Evolutionary conservation across 2,113 vertebrate genomes (phyloP), one percentile per base, ranked within the genome.

Genomic region (Ptychochromis oligacanthus): DNA sequence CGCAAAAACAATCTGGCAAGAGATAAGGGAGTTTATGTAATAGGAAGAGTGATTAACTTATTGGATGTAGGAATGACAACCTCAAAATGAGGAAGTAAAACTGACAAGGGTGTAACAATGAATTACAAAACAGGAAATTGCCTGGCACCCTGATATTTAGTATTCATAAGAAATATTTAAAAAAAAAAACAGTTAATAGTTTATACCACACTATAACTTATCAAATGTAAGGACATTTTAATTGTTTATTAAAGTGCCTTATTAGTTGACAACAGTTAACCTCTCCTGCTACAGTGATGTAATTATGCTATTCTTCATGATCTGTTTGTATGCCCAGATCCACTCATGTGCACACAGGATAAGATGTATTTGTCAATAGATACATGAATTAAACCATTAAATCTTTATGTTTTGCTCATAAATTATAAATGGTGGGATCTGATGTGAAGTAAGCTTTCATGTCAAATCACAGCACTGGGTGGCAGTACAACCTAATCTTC

Each of bases 381-480:
- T 18, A 18, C 49, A 52, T 52, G 2, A 52, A 18, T 18, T 52
- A 49, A 17, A 17, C 5, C 3, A 49, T n/a, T 31, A 18, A 31
- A 31, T 61, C 26, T 55, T 14, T 28, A 26, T 56, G 1, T 22
- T 15, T 11, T 20, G n/a, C 5, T 65, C 18, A 28, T 40, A 14
- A 57, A 54, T 20, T 7, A 34, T 67, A 11, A 38, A 64, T 10
- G 17, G 46, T 38, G 26, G 6, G 17, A 26, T n/a, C 59, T 61
- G n/a, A 55, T 12, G 4, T 56, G 4, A 70, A 22, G 10, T 49
- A 58, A 26, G 62, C 8, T 38, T 20, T 70, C 13, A 70, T 79
- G 20, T 86, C 74, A 36, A 49, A 38, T 72, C 28, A 15, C 13
- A 14, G 55, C 86, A 76, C 70, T 80, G 46, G 81, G 77, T 58